Conservation (phyloP, 2,113 vertebrate species). For the Thamnophis sirtalis region DNA sequence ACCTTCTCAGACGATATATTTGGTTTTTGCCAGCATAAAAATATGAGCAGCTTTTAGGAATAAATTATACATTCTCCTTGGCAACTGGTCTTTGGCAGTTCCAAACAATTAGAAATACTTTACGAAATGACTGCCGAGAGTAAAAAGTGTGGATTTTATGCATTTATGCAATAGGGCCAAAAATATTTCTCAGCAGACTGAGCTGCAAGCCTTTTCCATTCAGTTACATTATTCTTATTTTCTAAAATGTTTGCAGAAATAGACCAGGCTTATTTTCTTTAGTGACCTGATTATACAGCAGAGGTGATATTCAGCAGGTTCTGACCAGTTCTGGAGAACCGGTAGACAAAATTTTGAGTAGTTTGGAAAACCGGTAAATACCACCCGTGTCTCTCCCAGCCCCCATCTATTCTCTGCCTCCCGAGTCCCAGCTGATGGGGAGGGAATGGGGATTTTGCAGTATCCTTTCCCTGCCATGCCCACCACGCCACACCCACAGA, state of each 20-base stretch:
- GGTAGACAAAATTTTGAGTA: too few relatives aligned
- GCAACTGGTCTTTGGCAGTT: conserved; percentile 54
- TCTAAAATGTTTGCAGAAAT: conserved; percentile 24
- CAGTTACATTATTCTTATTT: conserved; percentile 40
- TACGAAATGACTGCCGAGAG: conserved; percentile 41
- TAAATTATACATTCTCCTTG: conserved; percentile 61
- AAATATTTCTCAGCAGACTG: conserved; percentile 55
- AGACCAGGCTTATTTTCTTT: conserved; percentile 16
- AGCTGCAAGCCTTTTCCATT: neutral
- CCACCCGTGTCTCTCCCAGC: too few relatives aligned
- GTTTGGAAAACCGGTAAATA: too few relatives aligned
- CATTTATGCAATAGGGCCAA: conserved; percentile 48
- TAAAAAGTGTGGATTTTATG: conserved; percentile 35
- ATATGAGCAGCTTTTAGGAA: conserved; percentile 38
- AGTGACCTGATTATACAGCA: neutral
- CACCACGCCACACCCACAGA: too few relatives aligned
- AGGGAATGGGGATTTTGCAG: too few relatives aligned
- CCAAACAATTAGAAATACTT: conserved; percentile 56
- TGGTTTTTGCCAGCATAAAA: conserved; percentile 51
- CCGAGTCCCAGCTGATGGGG: too few relatives aligned
- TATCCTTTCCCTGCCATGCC: too few relatives aligned
- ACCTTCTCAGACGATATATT: conserved; percentile 35
- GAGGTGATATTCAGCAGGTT: too few relatives aligned
- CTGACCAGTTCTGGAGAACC: too few relatives aligned
- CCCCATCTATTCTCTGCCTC: too few relatives aligned